These are phyloP conservation scores for Drosophila kambysellisi DNA, from an alignment of 2,888 invertebrate genomes.

Conservation along the genomic window DNA sequence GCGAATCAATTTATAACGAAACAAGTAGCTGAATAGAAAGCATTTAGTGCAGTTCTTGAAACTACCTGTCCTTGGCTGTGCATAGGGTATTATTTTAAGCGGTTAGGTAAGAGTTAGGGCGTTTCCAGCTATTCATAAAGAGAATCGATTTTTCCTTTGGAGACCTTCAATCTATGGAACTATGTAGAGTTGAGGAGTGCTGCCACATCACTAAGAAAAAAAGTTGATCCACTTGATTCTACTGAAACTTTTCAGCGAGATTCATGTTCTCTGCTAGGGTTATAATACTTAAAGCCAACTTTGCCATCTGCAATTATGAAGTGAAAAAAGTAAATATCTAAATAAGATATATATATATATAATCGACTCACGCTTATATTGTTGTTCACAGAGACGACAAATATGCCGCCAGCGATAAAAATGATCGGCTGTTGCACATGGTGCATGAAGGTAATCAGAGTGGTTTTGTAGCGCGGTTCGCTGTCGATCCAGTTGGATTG, in stretches of 20 bases:
- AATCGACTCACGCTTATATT: slow-evolving; percentile 66
- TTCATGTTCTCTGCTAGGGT: slow-evolving; percentile 72
- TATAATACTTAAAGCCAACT: slow-evolving; percentile 73
- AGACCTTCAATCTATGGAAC: neutral
- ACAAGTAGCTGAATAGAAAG: neutral
- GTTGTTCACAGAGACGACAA: slow-evolving; percentile 62
- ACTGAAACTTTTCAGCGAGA: slow-evolving; percentile 53
- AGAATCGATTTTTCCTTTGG: neutral
- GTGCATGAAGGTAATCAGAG: slow-evolving; percentile 58
- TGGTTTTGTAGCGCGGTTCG: slow-evolving; percentile 47
- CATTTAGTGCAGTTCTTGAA: neutral
- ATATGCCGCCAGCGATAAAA: slow-evolving; percentile 69
- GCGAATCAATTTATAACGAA: too few relatives aligned
- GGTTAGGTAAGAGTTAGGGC: too few relatives aligned
- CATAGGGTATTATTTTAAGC: neutral
- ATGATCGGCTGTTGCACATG: slow-evolving; percentile 60
- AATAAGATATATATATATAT: neutral
- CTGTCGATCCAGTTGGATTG: slow-evolving; percentile 69
- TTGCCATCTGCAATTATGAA: slow-evolving; percentile 61
- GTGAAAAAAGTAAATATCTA: neutral
- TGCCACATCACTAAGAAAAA: neutral
- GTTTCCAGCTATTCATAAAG: neutral
- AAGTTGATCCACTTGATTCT: slow-evolving; percentile 11
- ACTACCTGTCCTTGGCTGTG: neutral
- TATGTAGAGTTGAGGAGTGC: neutral